phyloP scores from a whole-genome alignment of 64 coral and sea anemone species.

The Montipora capricornis region DNA sequence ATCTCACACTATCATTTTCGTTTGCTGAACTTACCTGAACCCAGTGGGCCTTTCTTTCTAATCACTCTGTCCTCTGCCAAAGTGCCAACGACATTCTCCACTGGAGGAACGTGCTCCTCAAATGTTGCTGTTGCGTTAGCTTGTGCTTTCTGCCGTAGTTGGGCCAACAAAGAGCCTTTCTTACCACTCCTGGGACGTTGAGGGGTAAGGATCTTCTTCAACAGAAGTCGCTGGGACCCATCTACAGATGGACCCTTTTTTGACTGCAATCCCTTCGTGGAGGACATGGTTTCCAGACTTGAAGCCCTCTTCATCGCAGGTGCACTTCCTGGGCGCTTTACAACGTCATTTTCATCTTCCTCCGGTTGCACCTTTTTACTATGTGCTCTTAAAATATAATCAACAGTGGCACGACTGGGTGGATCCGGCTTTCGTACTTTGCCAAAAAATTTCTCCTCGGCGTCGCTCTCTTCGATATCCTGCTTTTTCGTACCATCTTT shows the following conservation, averaged over 20 bases:
- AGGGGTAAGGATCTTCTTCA: conserved; percentile 34
- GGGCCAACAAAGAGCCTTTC: background rate
- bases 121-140: conserved; percentile 61
- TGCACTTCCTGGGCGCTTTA: conserved; percentile 18
- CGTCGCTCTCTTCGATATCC: background rate
- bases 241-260: background rate
- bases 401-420: background rate
- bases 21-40: background rate
- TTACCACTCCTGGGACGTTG: conserved; percentile 48
- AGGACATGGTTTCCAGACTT: conserved; percentile 7
- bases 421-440: background rate
- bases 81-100: background rate
- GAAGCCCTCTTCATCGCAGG: conserved; percentile 8
- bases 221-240: background rate
- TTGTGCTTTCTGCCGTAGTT: background rate
- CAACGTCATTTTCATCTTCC: background rate
- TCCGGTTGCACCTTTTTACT: background rate
- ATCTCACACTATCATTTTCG: background rate
- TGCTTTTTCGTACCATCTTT: background rate
- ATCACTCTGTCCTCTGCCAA: background rate
- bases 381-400: background rate
- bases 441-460: background rate
- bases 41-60: conserved; percentile 22
- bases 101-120: conserved; percentile 71
- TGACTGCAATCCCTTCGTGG: background rate